phyloP scores from a whole-genome alignment of 2,797 vertebrate species.

The Diplodus sargus region DNA sequence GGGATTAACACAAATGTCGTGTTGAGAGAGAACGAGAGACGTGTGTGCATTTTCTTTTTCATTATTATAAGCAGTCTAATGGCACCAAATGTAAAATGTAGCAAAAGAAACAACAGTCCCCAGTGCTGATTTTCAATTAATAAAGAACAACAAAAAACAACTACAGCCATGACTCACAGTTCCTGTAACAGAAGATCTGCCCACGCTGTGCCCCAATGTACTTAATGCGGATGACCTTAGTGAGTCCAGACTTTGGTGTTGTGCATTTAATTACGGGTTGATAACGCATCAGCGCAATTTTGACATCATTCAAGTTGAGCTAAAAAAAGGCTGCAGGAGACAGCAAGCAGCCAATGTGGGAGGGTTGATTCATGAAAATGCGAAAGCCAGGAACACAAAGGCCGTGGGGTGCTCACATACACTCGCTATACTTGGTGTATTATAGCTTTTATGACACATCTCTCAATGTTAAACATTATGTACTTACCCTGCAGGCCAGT shows the following conservation, averaged over 20 bases:
- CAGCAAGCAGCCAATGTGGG: constrained; percentile 34
- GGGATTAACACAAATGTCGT: background rate
- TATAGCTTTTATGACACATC: constrained; percentile 22
- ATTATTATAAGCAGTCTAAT: background rate
- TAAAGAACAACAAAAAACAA: background rate
- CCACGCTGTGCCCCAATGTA: constrained; percentile 30
- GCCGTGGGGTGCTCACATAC: background rate
- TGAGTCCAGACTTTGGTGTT: background rate
- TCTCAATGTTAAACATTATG: background rate
- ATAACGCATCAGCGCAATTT: background rate
- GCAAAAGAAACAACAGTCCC: background rate
- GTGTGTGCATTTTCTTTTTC: background rate
- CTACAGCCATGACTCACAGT: constrained; percentile 35
- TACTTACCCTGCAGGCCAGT: background rate
- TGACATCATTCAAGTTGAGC: background rate
- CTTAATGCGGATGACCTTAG: background rate
- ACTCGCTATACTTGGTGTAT: constrained; percentile 6
- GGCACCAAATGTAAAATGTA: background rate
- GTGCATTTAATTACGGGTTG: background rate
- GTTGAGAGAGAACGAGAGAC: background rate
- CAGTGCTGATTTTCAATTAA: constrained; percentile 1
- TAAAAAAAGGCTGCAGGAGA: constrained; percentile 29
- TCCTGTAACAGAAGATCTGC: constrained; percentile 29
- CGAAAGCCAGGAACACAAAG: constrained; percentile 5
- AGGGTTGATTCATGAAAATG: constrained; percentile 38